Conservation (phyloP, 2,113 vertebrate species). For the Apodemus speciosus region DNA sequence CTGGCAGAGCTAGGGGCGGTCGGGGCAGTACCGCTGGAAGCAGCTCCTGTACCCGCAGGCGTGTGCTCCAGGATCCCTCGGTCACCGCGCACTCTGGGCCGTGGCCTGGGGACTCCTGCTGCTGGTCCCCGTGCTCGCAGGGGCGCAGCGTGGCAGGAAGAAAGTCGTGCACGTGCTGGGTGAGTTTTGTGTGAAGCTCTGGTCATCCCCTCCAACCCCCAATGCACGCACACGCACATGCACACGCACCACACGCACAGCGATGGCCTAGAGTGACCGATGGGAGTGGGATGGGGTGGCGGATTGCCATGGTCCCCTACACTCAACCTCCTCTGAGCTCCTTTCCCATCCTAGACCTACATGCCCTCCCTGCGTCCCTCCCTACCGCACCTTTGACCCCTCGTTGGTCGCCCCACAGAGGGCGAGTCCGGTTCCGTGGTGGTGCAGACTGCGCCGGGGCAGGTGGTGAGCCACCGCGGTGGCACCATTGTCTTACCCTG, state of each 20-base stretch:
- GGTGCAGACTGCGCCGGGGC: slow-evolving; percentile 95
- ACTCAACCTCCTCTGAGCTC: background rate
- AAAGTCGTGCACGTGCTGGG: slow-evolving; percentile 95
- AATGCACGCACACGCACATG: no score
- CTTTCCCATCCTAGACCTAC: background rate
- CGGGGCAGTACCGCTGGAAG: background rate
- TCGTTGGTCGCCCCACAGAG: slow-evolving; percentile 83
- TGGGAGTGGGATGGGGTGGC: background rate
- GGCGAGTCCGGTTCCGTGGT: slow-evolving; percentile 94
- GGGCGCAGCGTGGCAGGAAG: slow-evolving; percentile 84
- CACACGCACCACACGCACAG: no score
- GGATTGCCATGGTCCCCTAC: background rate
- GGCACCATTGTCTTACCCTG: slow-evolving; percentile 96
- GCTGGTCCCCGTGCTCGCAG: slow-evolving; percentile 45
- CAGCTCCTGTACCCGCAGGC: slow-evolving; percentile 58
- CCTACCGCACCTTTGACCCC: background rate
- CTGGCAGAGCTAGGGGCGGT: background rate
- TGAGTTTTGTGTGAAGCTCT: slow-evolving; percentile 78
- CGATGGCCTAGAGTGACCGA: background rate
- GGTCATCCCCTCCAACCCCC: background rate
- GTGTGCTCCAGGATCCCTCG: slow-evolving; percentile 54
- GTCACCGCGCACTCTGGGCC: slow-evolving; percentile 53
- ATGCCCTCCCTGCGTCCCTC: no score
- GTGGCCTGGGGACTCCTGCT: slow-evolving; percentile 71
- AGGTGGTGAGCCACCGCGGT: slow-evolving; percentile 94